Conservation (phyloP, 2,797 vertebrate genomes). For the Prunella strophiata region DNA sequence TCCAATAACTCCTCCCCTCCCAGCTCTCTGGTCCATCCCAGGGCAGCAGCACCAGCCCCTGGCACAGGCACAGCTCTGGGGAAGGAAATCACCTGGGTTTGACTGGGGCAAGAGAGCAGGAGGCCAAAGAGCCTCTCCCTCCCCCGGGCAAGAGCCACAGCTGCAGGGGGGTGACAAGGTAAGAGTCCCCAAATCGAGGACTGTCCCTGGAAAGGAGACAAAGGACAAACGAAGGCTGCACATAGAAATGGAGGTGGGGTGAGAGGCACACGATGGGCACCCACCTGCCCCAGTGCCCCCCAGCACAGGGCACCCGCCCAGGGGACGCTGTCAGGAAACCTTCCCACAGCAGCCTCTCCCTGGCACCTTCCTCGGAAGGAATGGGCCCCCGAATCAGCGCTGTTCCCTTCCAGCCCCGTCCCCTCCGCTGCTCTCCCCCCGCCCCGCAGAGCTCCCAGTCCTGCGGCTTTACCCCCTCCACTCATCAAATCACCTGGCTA, state of each 20-base stretch:
- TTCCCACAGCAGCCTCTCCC: not conserved
- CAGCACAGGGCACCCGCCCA: not conserved
- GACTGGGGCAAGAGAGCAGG: not conserved
- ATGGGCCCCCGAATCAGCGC: not conserved
- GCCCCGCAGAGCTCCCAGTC: not conserved
- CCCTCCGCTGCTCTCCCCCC: not conserved
- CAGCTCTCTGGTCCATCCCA: not conserved
- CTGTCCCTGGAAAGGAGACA: not conserved
- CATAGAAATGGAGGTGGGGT: not conserved
- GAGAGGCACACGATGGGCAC: not conserved
- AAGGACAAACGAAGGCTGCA: not conserved
- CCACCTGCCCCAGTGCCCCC: rapidly evolving
- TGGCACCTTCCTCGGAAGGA: not conserved
- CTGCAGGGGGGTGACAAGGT: not conserved
- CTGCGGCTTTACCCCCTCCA: constrained; percentile 26
- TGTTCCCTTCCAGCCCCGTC: not conserved
- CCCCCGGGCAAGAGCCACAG: not conserved
- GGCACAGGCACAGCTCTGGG: constrained; percentile 19
- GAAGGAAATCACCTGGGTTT: constrained; percentile 25
- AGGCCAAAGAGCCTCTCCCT: not conserved
- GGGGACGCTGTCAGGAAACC: rapidly evolving
- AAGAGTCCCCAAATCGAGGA: not conserved
- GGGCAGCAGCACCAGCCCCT: not conserved
- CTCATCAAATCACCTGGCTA: constrained; percentile 59
- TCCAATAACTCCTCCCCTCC: constrained; percentile 33